phyloP scores from a whole-genome alignment of 2,797 vertebrate genomes.

The Adrianichthys oophorus region DNA sequence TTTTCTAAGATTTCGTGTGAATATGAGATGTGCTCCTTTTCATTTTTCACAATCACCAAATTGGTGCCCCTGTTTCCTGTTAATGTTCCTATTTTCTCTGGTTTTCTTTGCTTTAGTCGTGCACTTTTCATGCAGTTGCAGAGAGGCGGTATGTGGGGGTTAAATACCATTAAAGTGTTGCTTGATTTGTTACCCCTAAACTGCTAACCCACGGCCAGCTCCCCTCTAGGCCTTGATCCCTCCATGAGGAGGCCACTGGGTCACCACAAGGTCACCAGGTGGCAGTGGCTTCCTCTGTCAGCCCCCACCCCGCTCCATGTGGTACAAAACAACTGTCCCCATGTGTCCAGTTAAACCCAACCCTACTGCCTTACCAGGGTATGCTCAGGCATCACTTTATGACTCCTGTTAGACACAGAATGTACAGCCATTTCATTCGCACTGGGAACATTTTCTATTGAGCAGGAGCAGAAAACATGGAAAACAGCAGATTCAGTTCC shows the following conservation, averaged over 20 bases:
- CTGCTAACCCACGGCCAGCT: conserved; percentile 78
- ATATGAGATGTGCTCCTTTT: no score
- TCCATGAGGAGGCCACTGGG: conserved; percentile 73
- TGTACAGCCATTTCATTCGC: conserved; percentile 85
- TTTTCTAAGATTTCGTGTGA: no score
- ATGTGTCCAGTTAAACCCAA: conserved; percentile 82
- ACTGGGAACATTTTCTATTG: conserved; percentile 80
- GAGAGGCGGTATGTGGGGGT: conserved; percentile 64
- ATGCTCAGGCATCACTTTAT: conserved; percentile 81
- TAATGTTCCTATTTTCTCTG: conserved; percentile 9
- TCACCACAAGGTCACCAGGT: conserved; percentile 80
- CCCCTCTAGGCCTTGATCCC: conserved; percentile 75
- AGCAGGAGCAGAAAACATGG: conserved; percentile 77
- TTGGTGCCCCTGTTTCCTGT: conserved; percentile 13
- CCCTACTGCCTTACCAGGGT: conserved; percentile 82
- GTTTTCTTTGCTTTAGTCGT: conserved; percentile 46
- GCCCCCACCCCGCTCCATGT: conserved; percentile 57
- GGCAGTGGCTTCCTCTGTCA: conserved; percentile 78
- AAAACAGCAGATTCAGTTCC: conserved; percentile 89
- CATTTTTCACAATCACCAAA: conserved; percentile 8
- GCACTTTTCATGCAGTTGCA: conserved; percentile 46
- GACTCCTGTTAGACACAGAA: conserved; percentile 81
- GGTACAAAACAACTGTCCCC: conserved; percentile 84
- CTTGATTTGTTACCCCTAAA: conserved; percentile 83
- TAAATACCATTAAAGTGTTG: conserved; percentile 78